Conservation (phyloP, 2,888 invertebrate species). For the Brenthis daphne region DNA sequence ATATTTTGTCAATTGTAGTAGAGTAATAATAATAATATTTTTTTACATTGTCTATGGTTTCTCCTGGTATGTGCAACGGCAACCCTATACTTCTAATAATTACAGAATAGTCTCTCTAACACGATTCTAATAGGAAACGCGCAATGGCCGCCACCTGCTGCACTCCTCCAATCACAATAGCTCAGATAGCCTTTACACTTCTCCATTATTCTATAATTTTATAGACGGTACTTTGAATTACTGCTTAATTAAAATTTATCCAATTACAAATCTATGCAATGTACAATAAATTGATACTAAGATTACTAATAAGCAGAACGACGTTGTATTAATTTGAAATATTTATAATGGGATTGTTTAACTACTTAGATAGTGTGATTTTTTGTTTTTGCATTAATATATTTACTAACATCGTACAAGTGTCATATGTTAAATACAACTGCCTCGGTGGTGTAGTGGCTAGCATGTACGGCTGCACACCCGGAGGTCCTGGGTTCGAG, state of each 20-base stretch:
- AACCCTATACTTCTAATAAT: constrained; percentile 57
- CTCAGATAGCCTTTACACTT: constrained; percentile 19
- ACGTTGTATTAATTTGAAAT: background rate
- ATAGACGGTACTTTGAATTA: constrained; percentile 18
- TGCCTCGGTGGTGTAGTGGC: too few species aligned
- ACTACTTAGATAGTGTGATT: too few species aligned
- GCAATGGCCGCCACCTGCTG: constrained; percentile 64
- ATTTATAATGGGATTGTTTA: too few species aligned
- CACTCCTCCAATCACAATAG: constrained; percentile 51
- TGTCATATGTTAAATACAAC: too few species aligned
- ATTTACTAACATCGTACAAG: too few species aligned
- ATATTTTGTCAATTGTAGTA: background rate
- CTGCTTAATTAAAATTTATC: constrained; percentile 20
- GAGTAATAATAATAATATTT: background rate
- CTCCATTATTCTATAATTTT: constrained; percentile 23
- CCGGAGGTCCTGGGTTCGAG: too few species aligned
- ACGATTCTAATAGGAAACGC: constrained; percentile 77
- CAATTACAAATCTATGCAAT: constrained; percentile 9
- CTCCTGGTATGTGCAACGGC: constrained; percentile 9
- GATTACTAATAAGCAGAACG: background rate
- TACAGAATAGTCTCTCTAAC: constrained; percentile 66
- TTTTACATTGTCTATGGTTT: background rate
- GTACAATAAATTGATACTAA: constrained; percentile 10
- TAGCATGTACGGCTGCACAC: too few species aligned
- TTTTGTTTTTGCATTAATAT: too few species aligned